Percentiles rank a stretch among this genome's conserved stretches.
Conservation (phyloP, 1,140 invertebrate genomes). For the Olivierus martensii region DNA sequence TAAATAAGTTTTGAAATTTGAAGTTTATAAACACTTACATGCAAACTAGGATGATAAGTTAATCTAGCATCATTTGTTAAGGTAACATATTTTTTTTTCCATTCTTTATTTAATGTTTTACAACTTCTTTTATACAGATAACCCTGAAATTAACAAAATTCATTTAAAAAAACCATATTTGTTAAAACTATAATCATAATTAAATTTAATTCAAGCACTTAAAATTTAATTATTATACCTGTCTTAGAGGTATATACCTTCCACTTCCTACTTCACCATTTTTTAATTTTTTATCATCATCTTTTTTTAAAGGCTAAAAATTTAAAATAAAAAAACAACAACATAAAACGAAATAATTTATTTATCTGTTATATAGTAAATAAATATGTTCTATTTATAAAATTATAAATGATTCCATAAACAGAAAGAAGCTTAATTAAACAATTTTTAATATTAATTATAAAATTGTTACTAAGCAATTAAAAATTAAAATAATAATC, state of each 20-base stretch:
- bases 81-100: conserved; percentile 99
- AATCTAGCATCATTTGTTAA: conserved; percentile 83
- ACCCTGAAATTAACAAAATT: conserved; percentile 34
- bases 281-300: conserved; percentile 49
- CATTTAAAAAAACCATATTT: conserved; percentile 7
- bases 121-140: conserved; percentile 85
- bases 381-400: no score
- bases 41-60: conserved; percentile 89
- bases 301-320: conserved; percentile 60
- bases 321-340: neutral
- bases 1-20: no score
- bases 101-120: conserved; percentile 90
- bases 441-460: neutral
- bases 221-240: conserved; percentile 32
- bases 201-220: no score
- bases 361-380: no score
- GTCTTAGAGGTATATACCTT: conserved; percentile 87
- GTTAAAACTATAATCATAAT: neutral
- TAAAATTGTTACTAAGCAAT: neutral
- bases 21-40: conserved; percentile 44
- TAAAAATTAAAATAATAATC: neutral
- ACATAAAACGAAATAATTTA: no score
- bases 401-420: no score
- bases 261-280: conserved; percentile 75
- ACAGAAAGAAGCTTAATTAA: neutral